Percentiles rank a stretch among this genome's conserved stretches.
These are phyloP conservation scores for Pelvicachromis taeniatus DNA, from an alignment of 2,113 vertebrate genomes.

Conservation along the genomic window DNA sequence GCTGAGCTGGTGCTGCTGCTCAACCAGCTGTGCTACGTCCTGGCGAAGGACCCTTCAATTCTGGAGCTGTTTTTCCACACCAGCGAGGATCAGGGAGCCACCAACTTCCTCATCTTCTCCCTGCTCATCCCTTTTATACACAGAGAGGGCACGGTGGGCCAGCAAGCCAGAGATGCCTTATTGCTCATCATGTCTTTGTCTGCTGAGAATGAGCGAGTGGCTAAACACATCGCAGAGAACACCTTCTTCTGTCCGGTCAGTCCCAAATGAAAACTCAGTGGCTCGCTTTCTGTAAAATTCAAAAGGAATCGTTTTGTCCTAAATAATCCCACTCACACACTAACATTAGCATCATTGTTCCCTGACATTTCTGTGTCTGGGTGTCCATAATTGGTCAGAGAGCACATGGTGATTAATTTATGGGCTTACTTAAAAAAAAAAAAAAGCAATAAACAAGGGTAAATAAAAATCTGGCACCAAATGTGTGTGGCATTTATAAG, in stretches of 20 bases:
- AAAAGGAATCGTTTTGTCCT: not conserved
- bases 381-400: not conserved
- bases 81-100: constrained; percentile 95
- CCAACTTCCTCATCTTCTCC: constrained; percentile 98
- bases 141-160: constrained; percentile 89
- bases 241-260: constrained; percentile 96
- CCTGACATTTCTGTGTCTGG: not conserved
- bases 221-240: constrained; percentile 87
- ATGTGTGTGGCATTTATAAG: constrained; percentile 23
- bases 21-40: constrained; percentile 90
- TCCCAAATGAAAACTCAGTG: not conserved
- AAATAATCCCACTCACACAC: not conserved
- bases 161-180: constrained; percentile 91
- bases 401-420: not conserved
- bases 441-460: not conserved
- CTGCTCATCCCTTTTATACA: constrained; percentile 96
- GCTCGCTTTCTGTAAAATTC: not conserved
- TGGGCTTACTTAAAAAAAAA: not conserved
- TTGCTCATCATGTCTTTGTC: constrained; percentile 97
- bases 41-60: constrained; percentile 91
- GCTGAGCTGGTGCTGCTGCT: constrained; percentile 87
- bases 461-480: not conserved
- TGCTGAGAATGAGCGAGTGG: constrained; percentile 87
- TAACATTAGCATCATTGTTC: not conserved
- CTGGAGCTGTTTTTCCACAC: constrained; percentile 97